Base-by-base conservation (phyloP, 2,113 vertebrate genomes). In the Gallinago paraguaiae region DNA sequence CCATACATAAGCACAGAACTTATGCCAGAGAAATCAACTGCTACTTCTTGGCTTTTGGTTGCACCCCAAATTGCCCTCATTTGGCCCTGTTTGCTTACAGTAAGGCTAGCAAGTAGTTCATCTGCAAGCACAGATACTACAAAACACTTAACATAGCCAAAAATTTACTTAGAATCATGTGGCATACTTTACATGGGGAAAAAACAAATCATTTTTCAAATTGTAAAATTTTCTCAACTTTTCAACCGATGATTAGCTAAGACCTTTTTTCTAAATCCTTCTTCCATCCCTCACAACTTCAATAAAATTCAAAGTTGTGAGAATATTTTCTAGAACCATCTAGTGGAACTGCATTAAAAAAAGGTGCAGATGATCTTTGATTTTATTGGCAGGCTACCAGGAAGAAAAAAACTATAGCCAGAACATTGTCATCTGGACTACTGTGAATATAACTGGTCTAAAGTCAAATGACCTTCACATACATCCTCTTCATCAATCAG, bases 311-410 rank as follows among this genome's bases (percentile, higher is more conserved):
- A 78, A 69, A 87, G 23, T 9, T 53, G 13, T 65, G 30, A 65
- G 20, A 4, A 6, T 24, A 54, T 87, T 81, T 94, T 84, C 82
- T 50, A 45, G 56, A 91, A 93, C 77, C 57, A 78, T 35, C 27
- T 30, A 53, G n/a, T 67, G 19, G 17, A 82, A 67, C 27, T 37
- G 2, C 59, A 88, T 71, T 90, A 79, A 82, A 92, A 82, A 92
- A 43, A 94, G 64, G 60, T 83, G 43, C n/a, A 88, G 64, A 82
- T 82, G 50, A 85, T 50, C 80, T 79, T 87, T 65, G 41, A 54
- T 12, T 78, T 88, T 10, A 63, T 19, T 87, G 61, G 82, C 88
- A 94, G 33, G 18, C 35, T 81, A 91, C 51, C 60, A 68, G 25
- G 19, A 80, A 65, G 59, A 39, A 83, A 82, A 51, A 51, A 59